A percentile compares a stretch with the other conserved stretches of the same genome.
These are phyloP conservation scores for Perccottus glenii DNA, from an alignment of 2,113 vertebrate genomes.

Conservation along the genomic window DNA sequence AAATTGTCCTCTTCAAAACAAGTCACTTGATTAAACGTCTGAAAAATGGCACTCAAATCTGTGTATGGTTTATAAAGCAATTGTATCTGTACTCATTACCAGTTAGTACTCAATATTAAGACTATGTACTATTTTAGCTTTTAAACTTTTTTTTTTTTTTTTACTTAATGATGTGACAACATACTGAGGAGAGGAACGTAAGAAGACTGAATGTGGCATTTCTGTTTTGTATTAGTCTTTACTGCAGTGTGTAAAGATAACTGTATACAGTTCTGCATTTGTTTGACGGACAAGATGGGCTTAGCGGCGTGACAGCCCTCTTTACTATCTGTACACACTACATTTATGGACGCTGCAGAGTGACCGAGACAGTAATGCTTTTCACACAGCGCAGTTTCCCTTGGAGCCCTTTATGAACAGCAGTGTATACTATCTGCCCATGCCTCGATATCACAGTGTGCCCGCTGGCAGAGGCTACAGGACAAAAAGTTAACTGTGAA, in stretches of 20 bases:
- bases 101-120: too few relatives aligned
- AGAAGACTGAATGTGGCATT: too few relatives aligned
- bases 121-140: too few relatives aligned
- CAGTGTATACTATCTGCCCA: constrained; percentile 35
- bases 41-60: background rate
- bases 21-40: background rate
- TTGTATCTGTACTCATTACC: too few relatives aligned
- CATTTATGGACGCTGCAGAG: background rate
- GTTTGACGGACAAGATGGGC: background rate
- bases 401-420: constrained; percentile 19
- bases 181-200: too few relatives aligned
- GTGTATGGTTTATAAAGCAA: background rate
- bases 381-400: constrained; percentile 16
- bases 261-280: background rate
- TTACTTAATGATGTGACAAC: too few relatives aligned
- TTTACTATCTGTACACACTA: background rate
- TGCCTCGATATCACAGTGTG: constrained; percentile 46
- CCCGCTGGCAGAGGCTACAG: constrained; percentile 59
- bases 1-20: background rate
- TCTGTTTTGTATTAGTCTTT: background rate
- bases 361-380: constrained; percentile 6
- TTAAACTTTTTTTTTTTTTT: too few relatives aligned
- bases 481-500: constrained; percentile 44
- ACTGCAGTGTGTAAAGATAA: background rate
- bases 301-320: background rate